A percentile compares a stretch with the other conserved stretches of the same genome.
phyloP scores from a whole-genome alignment of 1,140 invertebrate genomes.

The Camponotus pennsylvanicus region DNA sequence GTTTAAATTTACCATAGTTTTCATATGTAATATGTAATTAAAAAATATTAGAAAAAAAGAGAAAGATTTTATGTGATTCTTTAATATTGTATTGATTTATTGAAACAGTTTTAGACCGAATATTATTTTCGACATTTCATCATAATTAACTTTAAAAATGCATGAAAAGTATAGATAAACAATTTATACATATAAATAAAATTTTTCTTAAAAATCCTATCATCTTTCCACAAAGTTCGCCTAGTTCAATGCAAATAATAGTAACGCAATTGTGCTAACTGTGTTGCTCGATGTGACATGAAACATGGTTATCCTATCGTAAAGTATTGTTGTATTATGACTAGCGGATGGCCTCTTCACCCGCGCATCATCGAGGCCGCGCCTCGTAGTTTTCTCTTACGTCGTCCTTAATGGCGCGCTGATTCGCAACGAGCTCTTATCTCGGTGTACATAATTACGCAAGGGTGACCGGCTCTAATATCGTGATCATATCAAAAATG shows the following conservation, averaged over 20 bases:
- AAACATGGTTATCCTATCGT: background rate
- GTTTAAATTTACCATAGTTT: background rate
- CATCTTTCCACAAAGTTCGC: background rate
- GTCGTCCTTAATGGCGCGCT: conserved; percentile 5
- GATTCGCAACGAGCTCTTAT: background rate
- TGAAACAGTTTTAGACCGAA: background rate
- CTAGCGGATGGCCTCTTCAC: conserved; percentile 70
- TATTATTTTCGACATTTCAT: background rate
- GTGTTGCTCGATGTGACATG: background rate
- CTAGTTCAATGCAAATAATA: background rate
- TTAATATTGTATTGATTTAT: background rate
- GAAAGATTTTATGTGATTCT: background rate
- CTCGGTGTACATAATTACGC: conserved; percentile 28
- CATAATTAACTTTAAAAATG: background rate
- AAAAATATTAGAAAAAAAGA: background rate
- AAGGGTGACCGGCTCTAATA: background rate
- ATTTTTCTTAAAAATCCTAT: background rate
- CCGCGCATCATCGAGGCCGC: background rate
- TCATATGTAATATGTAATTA: background rate
- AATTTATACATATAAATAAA: background rate
- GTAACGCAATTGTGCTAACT: conserved; percentile 5
- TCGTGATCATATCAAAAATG: background rate
- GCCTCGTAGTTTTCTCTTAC: background rate
- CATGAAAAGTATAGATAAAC: background rate
- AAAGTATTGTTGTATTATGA: conserved; percentile 63